These are phyloP conservation scores for Novumbra hubbsi DNA, from an alignment of 2,797 vertebrate species.

Conservation along the genomic window DNA sequence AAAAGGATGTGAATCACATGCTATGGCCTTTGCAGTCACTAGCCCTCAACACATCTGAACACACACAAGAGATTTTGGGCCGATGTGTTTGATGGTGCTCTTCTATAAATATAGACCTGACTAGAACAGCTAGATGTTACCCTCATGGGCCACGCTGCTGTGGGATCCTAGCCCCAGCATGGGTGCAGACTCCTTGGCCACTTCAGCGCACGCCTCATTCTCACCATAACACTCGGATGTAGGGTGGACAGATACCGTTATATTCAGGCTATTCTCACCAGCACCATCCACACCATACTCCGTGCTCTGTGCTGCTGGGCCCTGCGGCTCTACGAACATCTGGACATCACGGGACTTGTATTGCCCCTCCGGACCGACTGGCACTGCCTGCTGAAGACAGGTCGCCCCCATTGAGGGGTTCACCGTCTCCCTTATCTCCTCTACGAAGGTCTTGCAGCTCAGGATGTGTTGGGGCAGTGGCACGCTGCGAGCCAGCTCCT, in stretches of 20 bases:
- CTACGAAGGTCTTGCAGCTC: constrained; percentile 79
- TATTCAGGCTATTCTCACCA: constrained; percentile 62
- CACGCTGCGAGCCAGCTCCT: constrained; percentile 89
- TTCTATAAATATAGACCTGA: background rate
- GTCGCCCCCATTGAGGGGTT: constrained; percentile 58
- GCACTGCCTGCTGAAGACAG: constrained; percentile 23
- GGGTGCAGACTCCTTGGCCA: constrained; percentile 1
- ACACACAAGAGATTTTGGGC: background rate
- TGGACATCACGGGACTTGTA: constrained; percentile 34
- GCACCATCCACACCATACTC: background rate
- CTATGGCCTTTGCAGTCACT: too few species aligned
- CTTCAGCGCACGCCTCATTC: background rate
- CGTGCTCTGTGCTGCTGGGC: background rate
- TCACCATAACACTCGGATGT: background rate
- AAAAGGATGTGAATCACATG: too few species aligned
- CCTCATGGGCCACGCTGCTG: constrained; percentile 23
- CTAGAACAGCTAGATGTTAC: constrained; percentile 2
- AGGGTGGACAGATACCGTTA: constrained; percentile 78
- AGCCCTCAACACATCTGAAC: too few species aligned
- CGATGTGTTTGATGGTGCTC: background rate
- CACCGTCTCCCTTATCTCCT: constrained; percentile 76
- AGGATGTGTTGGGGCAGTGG: constrained; percentile 91
- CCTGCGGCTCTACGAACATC: constrained; percentile 8
- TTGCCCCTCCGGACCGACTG: constrained; percentile 49
- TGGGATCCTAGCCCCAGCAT: constrained; percentile 3